Conservation (phyloP, 2,888 invertebrate genomes). For the Saturnia japonica region DNA sequence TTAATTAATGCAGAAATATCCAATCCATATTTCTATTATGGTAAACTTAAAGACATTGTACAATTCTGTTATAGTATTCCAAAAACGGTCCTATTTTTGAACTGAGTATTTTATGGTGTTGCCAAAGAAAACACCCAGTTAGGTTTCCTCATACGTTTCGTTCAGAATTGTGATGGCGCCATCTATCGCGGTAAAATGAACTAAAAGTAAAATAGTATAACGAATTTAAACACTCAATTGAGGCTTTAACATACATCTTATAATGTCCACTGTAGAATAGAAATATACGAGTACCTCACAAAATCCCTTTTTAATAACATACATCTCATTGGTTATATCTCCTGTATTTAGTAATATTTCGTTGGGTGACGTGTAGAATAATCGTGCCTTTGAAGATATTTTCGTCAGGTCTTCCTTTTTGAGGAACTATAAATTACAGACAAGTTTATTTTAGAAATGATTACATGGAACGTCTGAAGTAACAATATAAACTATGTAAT, state of each 20-base stretch:
- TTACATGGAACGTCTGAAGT: neutral
- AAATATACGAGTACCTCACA: conserved; percentile 56
- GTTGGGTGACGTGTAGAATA: conserved; percentile 66
- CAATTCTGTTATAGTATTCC: too few relatives aligned
- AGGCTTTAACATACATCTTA: too few relatives aligned
- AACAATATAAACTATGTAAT: too few relatives aligned
- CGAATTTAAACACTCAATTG: too few relatives aligned
- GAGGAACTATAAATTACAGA: conserved; percentile 45
- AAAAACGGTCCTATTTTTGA: too few relatives aligned
- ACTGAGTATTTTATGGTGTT: too few relatives aligned
- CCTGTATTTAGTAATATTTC: conserved; percentile 69
- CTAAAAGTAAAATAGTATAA: too few relatives aligned
- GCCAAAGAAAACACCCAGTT: too few relatives aligned
- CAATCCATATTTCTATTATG: neutral
- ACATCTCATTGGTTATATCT: conserved; percentile 67
- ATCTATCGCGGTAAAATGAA: too few relatives aligned
- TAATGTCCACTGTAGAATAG: neutral
- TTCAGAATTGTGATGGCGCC: too few relatives aligned
- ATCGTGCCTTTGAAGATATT: conserved; percentile 51
- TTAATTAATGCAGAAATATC: neutral
- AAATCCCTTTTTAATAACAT: conserved; percentile 62
- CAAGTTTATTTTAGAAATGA: neutral
- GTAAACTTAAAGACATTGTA: neutral
- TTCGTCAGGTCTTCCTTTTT: conserved; percentile 56
- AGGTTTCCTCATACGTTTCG: too few relatives aligned